Evolutionary conservation across 2,797 vertebrate species (phyloP).

Genomic region (Mus minutoides): DNA sequence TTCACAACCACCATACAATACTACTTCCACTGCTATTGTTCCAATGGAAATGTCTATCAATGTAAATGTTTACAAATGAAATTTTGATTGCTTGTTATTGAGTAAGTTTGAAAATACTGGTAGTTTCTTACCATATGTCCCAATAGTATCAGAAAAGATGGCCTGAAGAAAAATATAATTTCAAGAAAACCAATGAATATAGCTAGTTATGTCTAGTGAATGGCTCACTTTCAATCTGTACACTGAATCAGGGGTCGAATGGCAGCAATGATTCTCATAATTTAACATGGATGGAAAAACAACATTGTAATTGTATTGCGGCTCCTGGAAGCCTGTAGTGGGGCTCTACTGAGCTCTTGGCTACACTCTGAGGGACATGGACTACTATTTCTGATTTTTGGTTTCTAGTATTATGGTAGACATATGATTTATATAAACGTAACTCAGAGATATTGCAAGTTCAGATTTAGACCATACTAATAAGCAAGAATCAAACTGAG

Average conservation of each 20-base stretch:
- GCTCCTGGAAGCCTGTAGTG: neutral
- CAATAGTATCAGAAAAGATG: neutral
- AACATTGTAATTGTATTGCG: neutral
- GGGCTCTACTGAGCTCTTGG: neutral
- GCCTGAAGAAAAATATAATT: neutral
- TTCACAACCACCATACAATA: neutral
- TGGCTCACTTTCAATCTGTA: neutral
- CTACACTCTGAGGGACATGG: fast-evolving
- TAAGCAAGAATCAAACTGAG: neutral
- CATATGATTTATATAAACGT: neutral
- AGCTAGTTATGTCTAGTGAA: neutral
- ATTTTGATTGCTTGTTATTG: neutral
- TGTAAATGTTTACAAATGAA: neutral
- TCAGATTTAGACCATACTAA: neutral
- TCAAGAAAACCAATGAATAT: neutral
- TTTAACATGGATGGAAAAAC: neutral
- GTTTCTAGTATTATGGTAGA: neutral
- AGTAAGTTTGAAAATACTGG: neutral
- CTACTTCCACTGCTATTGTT: neutral
- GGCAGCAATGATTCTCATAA: neutral
- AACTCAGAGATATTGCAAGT: neutral
- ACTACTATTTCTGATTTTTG: neutral
- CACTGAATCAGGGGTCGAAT: neutral
- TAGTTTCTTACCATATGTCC: neutral
- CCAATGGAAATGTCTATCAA: neutral